Conservation (phyloP, 1,140 invertebrate species). For the Zelostemma sp. region DNA sequence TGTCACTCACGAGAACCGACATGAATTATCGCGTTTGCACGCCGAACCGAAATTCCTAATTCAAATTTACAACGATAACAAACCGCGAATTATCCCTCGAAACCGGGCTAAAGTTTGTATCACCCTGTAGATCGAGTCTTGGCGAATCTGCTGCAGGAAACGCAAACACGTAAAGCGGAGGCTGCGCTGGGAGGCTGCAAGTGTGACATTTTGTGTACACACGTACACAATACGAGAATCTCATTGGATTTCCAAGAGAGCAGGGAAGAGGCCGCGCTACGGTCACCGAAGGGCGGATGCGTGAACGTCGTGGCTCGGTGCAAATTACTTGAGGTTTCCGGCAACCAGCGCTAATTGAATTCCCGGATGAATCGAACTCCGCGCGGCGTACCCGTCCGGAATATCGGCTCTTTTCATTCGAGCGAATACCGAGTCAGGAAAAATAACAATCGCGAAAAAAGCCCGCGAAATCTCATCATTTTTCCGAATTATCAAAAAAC, state of each 20-base stretch:
- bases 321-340: slow-evolving; percentile 68
- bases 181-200: neutral
- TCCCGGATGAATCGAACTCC: slow-evolving; percentile 65
- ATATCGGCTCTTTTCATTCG: slow-evolving; percentile 64
- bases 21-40: no score
- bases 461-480: no score
- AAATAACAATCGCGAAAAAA: slow-evolving; percentile 14
- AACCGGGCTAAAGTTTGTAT: neutral
- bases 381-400: slow-evolving; percentile 52
- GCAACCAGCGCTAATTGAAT: slow-evolving; percentile 67
- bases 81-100: no score
- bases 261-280: slow-evolving; percentile 26
- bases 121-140: neutral
- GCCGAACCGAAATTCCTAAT: no score
- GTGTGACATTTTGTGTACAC: slow-evolving; percentile 29
- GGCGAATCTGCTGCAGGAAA: neutral
- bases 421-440: slow-evolving; percentile 9
- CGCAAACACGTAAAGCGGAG: neutral
- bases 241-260: slow-evolving; percentile 29
- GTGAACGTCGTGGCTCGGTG: slow-evolving; percentile 45
- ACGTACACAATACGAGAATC: slow-evolving; percentile 19
- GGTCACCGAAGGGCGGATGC: slow-evolving; percentile 36
- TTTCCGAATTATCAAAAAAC: no score
- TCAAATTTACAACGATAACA: no score
- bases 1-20: no score